Base-by-base conservation (phyloP, 2,888 invertebrate genomes). In the Chironomus tentans region DNA sequence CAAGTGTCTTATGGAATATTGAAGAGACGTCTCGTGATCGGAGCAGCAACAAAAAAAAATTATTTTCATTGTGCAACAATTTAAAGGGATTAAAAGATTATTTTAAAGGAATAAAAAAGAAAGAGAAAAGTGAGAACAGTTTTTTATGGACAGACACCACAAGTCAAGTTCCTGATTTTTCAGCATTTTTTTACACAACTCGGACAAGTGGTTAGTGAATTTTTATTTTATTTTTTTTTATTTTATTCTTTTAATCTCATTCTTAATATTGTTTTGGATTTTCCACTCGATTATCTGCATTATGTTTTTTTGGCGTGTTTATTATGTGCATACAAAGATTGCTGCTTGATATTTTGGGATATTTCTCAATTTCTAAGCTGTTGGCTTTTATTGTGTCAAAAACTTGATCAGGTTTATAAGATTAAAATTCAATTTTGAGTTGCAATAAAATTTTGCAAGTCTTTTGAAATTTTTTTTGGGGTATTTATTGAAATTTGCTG, bases 1-100 rank as follows among this genome's bases (percentile, higher is more conserved):
- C 21, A 72, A 72, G 72, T 72, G 72, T 72, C 38, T 72, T 72
- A 72, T 72, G 72, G 72, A 72, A 72, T 72, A 72, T 72, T 50
- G 70, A 47, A 70, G 50, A 21, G 70, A 70, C 24, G 50, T 46
- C 46, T 38, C 38, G 38, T 38, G 38, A 38, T 38, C 38, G 38
- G 28, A 28, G 28, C 38, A 38, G 5, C 3, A 28, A 28, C 5
- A n/a, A 56, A 56, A 70, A 69, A 38, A 38, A 70, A 46, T 46
- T 13, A 47, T 68, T 68, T 38, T 48, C n/a, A 56, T 18, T 70
- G 50, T 22, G 7, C 70, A 50, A 50, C 21, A 24, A n/a, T n/a
- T 21, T 21, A 65, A 21, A 65, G 65, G 21, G 21, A 65, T 22
- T 15, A 56, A n/a, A 56, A 56, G 56, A 56, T 65, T 21, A 65